Conservation (phyloP, 2,113 vertebrate species). For the Halcyon malimbica region DNA sequence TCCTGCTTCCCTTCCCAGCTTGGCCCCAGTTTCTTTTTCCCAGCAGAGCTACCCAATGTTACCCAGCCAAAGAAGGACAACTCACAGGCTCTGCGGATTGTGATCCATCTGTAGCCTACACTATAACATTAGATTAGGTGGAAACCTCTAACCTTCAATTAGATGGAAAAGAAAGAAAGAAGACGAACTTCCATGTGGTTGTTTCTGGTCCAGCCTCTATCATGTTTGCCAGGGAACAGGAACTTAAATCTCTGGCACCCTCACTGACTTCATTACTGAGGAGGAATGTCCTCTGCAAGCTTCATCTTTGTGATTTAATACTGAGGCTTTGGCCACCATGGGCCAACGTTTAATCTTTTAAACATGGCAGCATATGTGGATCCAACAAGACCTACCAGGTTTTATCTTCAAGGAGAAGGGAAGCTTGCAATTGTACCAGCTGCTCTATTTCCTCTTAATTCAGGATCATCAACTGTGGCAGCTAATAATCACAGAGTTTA, state of each 20-base stretch:
- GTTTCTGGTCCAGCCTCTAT: not conserved
- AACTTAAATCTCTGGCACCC: not conserved
- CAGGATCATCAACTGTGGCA: not conserved
- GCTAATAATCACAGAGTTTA: not conserved
- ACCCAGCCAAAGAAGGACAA: not conserved
- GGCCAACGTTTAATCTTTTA: not conserved
- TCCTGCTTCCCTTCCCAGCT: not conserved
- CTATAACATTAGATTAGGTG: not conserved
- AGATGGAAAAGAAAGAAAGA: not conserved
- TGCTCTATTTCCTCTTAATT: not conserved
- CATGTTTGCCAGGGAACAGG: not conserved
- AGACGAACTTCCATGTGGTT: not conserved
- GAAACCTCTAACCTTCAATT: not conserved
- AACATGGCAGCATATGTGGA: not conserved
- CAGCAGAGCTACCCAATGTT: accelerated
- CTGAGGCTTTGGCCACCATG: not conserved
- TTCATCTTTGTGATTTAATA: not conserved
- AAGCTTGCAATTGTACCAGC: not conserved
- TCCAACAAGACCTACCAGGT: not conserved
- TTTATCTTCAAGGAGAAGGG: not conserved
- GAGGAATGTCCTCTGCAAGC: not conserved
- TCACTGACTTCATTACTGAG: not conserved
- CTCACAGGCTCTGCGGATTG: not conserved
- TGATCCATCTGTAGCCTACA: not conserved
- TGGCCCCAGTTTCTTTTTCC: not conserved